Conservation (phyloP, 1,140 invertebrate species). For the Drosophila cardini region DNA sequence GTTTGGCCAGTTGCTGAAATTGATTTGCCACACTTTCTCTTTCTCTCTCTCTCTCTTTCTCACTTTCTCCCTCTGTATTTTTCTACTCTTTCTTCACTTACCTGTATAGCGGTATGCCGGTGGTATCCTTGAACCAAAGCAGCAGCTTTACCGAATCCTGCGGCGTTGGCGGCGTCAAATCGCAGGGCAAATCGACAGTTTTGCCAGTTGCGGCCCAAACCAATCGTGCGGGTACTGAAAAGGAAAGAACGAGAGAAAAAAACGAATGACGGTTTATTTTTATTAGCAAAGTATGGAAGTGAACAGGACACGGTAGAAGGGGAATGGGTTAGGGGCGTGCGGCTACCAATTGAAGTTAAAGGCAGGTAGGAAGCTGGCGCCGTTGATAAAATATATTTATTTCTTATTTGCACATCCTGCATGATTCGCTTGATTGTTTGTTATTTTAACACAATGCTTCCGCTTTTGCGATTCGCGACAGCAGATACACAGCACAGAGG, state of each 20-base stretch:
- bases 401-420: conserved; percentile 82
- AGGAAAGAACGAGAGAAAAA: conserved; percentile 18
- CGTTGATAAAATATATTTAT: conserved; percentile 74
- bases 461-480: conserved; percentile 48
- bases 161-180: conserved; percentile 89
- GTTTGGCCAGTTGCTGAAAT: conserved; percentile 46
- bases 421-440: conserved; percentile 82
- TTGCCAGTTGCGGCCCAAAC: conserved; percentile 91
- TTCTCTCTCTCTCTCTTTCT: neutral
- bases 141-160: conserved; percentile 91
- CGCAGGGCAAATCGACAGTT: conserved; percentile 91
- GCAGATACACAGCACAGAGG: conserved; percentile 5
- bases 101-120: conserved; percentile 93
- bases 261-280: conserved; percentile 22
- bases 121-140: conserved; percentile 93
- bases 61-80: neutral
- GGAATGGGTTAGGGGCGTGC: neutral
- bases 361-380: conserved; percentile 42
- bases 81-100: conserved; percentile 65
- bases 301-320: neutral
- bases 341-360: conserved; percentile 40
- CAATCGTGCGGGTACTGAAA: conserved; percentile 87
- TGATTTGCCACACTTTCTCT: conserved; percentile 33
- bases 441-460: conserved; percentile 83
- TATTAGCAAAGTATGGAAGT: conserved; percentile 37